A percentile compares a stretch with the other conserved stretches of the same genome.
These are phyloP conservation scores for Laupala kohalensis DNA, from an alignment of 1,140 invertebrate species.

Conservation along the genomic window DNA sequence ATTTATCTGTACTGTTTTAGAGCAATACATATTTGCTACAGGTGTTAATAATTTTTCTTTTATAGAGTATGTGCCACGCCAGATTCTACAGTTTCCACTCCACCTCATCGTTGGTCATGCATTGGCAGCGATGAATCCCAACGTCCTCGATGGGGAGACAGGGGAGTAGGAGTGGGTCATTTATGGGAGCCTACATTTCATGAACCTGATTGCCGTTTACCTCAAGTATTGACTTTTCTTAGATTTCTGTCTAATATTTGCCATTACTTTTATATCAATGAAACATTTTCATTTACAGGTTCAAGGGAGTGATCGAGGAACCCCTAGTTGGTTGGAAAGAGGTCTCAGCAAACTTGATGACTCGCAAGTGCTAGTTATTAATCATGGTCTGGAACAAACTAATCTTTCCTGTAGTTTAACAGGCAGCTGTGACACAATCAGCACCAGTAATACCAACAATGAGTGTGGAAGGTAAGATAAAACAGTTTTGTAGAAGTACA, in stretches of 20 bases:
- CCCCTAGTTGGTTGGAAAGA: constrained; percentile 31
- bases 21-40: too few species aligned
- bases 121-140: not conserved
- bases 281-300: constrained; percentile 3
- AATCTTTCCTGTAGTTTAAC: not conserved
- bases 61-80: not conserved
- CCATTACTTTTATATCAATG: not conserved
- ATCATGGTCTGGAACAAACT: constrained; percentile 21
- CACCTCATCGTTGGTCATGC: constrained; percentile 3
- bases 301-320: not conserved
- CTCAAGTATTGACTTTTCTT: constrained; percentile 18
- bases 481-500: too few species aligned
- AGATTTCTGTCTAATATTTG: not conserved
- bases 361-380: constrained; percentile 29
- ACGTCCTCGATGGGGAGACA: constrained; percentile 50
- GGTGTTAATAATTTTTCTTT: not conserved
- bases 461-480: constrained; percentile 16
- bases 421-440: constrained; percentile 18
- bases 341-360: constrained; percentile 20
- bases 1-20: too few species aligned
- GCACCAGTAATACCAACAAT: not conserved
- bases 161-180: constrained; percentile 42
- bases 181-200: constrained; percentile 40
- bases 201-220: constrained; percentile 21
- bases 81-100: constrained; percentile 1